These are phyloP conservation scores for Pardosa pseudoannulata DNA, from an alignment of 2,888 invertebrate species.

Conservation along the genomic window DNA sequence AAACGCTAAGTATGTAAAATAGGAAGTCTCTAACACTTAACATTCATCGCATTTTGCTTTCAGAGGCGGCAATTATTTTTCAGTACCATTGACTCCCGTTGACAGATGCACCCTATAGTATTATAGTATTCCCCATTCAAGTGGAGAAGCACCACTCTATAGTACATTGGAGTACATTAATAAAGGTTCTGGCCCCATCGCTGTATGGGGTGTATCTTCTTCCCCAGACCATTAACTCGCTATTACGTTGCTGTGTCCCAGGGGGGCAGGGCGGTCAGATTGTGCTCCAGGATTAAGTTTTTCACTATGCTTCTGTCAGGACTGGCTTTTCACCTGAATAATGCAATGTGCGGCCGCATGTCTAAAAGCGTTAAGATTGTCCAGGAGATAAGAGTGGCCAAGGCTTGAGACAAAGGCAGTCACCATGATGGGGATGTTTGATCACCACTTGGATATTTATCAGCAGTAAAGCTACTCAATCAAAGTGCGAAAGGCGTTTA, in stretches of 20 bases:
- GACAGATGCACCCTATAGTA: constrained; percentile 69
- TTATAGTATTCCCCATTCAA: constrained; percentile 55
- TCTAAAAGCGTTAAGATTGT: constrained; percentile 61
- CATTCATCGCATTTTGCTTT: constrained; percentile 38
- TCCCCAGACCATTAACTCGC: constrained; percentile 69
- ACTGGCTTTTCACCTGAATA: constrained; percentile 57
- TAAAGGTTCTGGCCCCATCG: constrained; percentile 57
- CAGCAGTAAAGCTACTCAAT: too few species aligned
- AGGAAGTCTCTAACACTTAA: constrained; percentile 50
- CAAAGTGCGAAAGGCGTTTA: too few species aligned
- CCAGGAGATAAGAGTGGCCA: constrained; percentile 35
- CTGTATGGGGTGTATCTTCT: constrained; percentile 52
- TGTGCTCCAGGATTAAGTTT: constrained; percentile 68
- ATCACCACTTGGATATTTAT: too few species aligned
- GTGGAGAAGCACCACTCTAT: constrained; percentile 42
- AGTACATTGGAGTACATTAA: constrained; percentile 58
- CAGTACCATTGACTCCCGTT: constrained; percentile 69
- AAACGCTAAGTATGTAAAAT: constrained; percentile 35
- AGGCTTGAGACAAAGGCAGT: neutral
- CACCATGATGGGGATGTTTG: neutral
- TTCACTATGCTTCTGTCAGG: constrained; percentile 63
- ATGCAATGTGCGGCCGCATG: constrained; percentile 32
- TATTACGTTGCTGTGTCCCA: constrained; percentile 53
- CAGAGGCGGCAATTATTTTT: constrained; percentile 56
- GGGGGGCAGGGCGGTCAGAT: constrained; percentile 57